Percentiles rank a stretch among this genome's conserved stretches.
Conservation (phyloP, 2,113 vertebrate species). For the Symphodus melops region DNA sequence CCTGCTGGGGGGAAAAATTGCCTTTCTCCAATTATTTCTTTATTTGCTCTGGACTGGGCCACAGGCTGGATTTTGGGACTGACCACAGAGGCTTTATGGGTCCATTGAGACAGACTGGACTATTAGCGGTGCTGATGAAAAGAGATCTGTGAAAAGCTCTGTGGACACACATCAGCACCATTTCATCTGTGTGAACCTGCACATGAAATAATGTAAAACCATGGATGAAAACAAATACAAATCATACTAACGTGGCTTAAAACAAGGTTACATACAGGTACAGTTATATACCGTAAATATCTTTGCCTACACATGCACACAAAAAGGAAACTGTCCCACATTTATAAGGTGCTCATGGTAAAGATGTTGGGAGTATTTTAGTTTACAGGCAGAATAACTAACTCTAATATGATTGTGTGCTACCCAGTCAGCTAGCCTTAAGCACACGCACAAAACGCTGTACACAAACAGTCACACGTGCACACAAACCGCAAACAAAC, state of each 20-base stretch:
- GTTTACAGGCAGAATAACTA: constrained; percentile 16
- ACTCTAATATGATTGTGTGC: not conserved
- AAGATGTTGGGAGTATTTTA: constrained; percentile 11
- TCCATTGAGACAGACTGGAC: constrained; percentile 39
- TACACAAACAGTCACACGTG: not conserved
- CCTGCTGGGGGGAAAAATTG: constrained; percentile 18
- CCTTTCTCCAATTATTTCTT: constrained; percentile 10
- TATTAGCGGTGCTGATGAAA: constrained; percentile 7
- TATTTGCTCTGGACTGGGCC: constrained; percentile 45
- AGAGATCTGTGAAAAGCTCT: constrained; percentile 9
- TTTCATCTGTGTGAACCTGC: not conserved
- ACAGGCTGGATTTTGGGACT: not conserved
- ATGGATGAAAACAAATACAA: not conserved
- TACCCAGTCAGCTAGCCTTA: constrained; percentile 7
- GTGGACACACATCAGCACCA: constrained; percentile 3
- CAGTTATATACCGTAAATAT: too few species aligned
- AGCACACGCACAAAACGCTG: not conserved
- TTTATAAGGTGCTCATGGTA: not conserved
- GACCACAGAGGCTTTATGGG: constrained; percentile 12
- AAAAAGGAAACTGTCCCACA: too few species aligned
- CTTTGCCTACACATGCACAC: too few species aligned
- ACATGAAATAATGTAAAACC: constrained; percentile 6
- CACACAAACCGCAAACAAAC: constrained; percentile 16
- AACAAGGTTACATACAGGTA: not conserved
- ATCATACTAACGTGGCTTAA: not conserved